phyloP scores from a whole-genome alignment of 2,888 invertebrate genomes.

The Kuschelorhynchus macadamiae region DNA sequence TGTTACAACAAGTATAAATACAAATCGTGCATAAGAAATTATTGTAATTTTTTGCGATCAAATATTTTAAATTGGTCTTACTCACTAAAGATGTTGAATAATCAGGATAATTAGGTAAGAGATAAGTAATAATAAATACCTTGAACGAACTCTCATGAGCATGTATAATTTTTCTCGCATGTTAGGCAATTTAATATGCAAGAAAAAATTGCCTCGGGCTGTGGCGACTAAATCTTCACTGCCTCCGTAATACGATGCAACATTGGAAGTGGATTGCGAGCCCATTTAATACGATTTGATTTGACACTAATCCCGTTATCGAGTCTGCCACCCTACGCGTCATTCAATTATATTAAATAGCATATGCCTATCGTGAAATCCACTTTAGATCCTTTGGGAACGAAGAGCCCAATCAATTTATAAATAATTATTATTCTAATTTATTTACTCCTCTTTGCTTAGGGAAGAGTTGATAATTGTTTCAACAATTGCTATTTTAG shows the following conservation, averaged over 20 bases:
- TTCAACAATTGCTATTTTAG: not conserved
- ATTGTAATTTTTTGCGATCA: too few relatives aligned
- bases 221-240: conserved; percentile 28
- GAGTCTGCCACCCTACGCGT: conserved; percentile 69
- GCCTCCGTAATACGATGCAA: conserved; percentile 51
- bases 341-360: conserved; percentile 70
- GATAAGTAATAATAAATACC: too few relatives aligned
- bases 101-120: too few relatives aligned
- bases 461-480: conserved; percentile 1
- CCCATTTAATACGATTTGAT: conserved; percentile 70
- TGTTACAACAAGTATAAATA: too few relatives aligned
- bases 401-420: conserved; percentile 58
- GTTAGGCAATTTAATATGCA: too few relatives aligned
- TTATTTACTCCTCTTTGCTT: conserved; percentile 49
- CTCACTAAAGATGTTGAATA: too few relatives aligned
- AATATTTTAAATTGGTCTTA: too few relatives aligned
- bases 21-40: too few relatives aligned
- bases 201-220: not conserved
- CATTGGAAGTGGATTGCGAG: conserved; percentile 65
- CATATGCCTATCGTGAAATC: conserved; percentile 65
- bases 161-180: too few relatives aligned
- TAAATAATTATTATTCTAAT: conserved; percentile 59
- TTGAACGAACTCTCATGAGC: too few relatives aligned
- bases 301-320: conserved; percentile 71
- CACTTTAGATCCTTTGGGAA: conserved; percentile 50